phyloP scores from a whole-genome alignment of 2,113 vertebrate genomes.

The Dipodomys spectabilis region DNA sequence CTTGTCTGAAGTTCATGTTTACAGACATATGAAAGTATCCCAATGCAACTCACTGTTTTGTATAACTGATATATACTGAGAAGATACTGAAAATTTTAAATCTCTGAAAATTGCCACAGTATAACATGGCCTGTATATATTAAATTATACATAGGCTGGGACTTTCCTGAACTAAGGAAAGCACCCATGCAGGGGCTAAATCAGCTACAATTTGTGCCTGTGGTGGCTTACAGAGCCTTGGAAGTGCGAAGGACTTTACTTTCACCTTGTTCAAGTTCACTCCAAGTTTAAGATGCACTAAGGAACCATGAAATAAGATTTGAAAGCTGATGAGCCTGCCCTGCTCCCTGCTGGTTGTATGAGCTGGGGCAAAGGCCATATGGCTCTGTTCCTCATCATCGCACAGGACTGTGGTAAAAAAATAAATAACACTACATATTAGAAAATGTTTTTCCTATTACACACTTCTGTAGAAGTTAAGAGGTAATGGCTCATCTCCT shows the following conservation, averaged over 20 bases:
- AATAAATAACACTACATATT: neutral
- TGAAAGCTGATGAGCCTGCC: constrained; percentile 13
- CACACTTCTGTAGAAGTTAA: neutral
- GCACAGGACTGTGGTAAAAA: neutral
- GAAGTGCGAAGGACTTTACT: constrained; percentile 12
- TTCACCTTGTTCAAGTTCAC: constrained; percentile 66
- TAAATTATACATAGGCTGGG: neutral
- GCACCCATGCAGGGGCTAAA: neutral
- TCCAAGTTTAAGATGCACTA: constrained; percentile 30
- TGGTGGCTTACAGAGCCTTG: neutral
- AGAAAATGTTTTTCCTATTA: neutral
- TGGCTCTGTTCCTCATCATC: neutral
- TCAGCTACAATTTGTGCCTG: neutral
- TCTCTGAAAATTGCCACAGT: neutral
- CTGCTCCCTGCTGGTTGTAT: neutral
- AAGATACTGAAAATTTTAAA: neutral
- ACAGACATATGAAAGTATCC: neutral
- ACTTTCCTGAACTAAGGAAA: neutral
- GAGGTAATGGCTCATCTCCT: neutral
- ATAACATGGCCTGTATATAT: neutral
- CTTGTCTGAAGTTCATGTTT: neutral
- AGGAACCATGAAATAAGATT: constrained; percentile 52
- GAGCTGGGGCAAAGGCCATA: neutral
- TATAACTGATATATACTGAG: neutral
- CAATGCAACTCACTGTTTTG: neutral